These are phyloP conservation scores for Cerceris ruficornis DNA, from an alignment of 2,888 invertebrate genomes.

Conservation along the genomic window DNA sequence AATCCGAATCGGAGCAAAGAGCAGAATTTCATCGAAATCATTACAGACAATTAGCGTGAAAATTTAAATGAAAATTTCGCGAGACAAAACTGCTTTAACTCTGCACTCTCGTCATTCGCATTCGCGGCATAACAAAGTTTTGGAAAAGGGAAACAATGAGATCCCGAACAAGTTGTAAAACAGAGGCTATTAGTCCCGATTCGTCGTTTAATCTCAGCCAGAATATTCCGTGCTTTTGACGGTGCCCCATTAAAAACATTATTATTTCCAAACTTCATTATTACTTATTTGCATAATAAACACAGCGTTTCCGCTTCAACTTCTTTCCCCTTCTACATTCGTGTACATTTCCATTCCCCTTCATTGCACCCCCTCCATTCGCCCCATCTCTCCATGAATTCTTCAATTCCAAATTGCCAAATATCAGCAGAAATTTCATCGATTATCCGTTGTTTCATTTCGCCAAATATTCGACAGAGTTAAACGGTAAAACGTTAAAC, in stretches of 20 bases:
- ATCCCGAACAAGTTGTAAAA: not conserved
- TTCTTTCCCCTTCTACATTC: conserved; percentile 20
- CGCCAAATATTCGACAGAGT: too few species aligned
- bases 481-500: not conserved
- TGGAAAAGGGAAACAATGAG: not conserved
- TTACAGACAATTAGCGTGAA: too few species aligned
- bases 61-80: too few species aligned
- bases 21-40: too few species aligned
- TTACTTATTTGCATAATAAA: conserved; percentile 18
- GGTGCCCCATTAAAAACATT: not conserved
- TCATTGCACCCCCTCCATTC: conserved; percentile 16
- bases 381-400: not conserved
- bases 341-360: conserved; percentile 14
- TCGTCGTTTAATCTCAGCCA: not conserved
- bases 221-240: not conserved
- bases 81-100: too few species aligned
- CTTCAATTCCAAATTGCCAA: not conserved
- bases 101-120: too few species aligned
- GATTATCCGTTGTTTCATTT: too few species aligned
- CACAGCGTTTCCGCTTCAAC: conserved; percentile 15
- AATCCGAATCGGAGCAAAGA: too few species aligned
- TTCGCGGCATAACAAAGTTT: not conserved
- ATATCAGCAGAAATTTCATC: too few species aligned
- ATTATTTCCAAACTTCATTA: conserved; percentile 10
- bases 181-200: not conserved